A percentile compares a stretch with the other conserved stretches of the same genome.
Conservation (phyloP, 2,113 vertebrate species). For the Salvelinus namaycush region DNA sequence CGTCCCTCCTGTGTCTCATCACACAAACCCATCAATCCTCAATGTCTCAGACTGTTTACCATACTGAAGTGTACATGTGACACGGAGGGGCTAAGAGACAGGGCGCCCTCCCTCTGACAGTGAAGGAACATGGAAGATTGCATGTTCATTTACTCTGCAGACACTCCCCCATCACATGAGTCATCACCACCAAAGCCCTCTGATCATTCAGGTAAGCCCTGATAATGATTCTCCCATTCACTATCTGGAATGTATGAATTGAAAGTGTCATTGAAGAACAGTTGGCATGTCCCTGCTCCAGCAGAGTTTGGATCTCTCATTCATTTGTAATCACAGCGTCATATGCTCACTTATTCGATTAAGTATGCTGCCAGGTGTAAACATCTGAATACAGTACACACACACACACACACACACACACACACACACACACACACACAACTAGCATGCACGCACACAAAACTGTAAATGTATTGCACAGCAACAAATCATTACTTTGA, state of each 20-base stretch:
- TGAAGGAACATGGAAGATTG: background rate
- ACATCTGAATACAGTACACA: background rate
- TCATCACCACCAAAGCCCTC: background rate
- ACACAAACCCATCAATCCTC: conserved; percentile 10
- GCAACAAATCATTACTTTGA: conserved; percentile 39
- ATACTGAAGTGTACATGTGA: background rate
- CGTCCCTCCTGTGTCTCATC: conserved; percentile 4
- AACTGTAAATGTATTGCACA: conserved; percentile 28
- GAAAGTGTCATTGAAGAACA: no score
- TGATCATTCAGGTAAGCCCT: conserved; percentile 9
- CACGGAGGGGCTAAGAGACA: background rate
- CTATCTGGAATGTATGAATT: no score
- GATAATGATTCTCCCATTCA: background rate
- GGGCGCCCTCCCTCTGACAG: no score
- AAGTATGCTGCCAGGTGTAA: background rate
- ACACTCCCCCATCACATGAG: background rate
- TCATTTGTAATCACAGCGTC: background rate
- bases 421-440: no score
- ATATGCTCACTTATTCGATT: background rate
- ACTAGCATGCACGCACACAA: background rate
- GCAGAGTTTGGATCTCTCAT: background rate
- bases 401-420: no score
- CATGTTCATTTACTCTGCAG: background rate
- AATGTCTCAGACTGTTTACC: background rate
- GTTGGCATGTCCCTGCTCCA: no score